phyloP scores from a whole-genome alignment of 1,140 invertebrate species.

The Euwallacea similis region DNA sequence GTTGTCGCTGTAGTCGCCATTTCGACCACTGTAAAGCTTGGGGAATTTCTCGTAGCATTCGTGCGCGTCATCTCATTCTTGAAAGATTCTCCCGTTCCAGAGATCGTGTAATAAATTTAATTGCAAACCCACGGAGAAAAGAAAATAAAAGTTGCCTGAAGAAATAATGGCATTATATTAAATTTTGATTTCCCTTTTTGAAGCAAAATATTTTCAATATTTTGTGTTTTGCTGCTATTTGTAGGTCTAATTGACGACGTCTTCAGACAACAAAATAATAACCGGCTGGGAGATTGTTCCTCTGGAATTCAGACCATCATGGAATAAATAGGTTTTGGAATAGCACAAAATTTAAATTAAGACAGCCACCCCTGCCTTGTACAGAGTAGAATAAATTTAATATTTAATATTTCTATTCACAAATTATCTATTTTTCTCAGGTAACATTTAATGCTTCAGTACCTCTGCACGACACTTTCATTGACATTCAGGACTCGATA shows the following conservation, averaged over 20 bases:
- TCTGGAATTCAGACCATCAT: slow-evolving; percentile 59
- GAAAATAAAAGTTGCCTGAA: too few relatives aligned
- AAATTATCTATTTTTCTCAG: slow-evolving; percentile 11
- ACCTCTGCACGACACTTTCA: slow-evolving; percentile 44
- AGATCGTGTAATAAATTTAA: too few relatives aligned
- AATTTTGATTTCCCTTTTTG: too few relatives aligned
- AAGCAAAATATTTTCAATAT: too few relatives aligned
- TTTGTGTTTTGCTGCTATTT: too few relatives aligned
- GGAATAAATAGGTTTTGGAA: slow-evolving; percentile 45
- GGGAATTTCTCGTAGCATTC: neutral
- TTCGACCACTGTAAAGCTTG: neutral
- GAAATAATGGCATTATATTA: too few relatives aligned
- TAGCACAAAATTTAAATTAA: slow-evolving; percentile 22
- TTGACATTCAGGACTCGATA: slow-evolving; percentile 56
- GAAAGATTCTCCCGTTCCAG: too few relatives aligned
- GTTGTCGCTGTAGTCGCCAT: neutral
- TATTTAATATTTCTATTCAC: neutral
- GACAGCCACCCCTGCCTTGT: slow-evolving; percentile 45
- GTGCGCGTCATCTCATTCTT: too few relatives aligned
- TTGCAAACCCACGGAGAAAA: too few relatives aligned
- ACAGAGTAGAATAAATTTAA: slow-evolving; percentile 35
- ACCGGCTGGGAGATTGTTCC: slow-evolving; percentile 58
- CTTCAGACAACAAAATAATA: slow-evolving; percentile 51
- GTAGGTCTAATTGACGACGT: slow-evolving; percentile 55
- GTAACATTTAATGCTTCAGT: slow-evolving; percentile 41